Base-by-base conservation (phyloP, 1,140 invertebrate genomes). In the Rhopalosiphum padi region DNA sequence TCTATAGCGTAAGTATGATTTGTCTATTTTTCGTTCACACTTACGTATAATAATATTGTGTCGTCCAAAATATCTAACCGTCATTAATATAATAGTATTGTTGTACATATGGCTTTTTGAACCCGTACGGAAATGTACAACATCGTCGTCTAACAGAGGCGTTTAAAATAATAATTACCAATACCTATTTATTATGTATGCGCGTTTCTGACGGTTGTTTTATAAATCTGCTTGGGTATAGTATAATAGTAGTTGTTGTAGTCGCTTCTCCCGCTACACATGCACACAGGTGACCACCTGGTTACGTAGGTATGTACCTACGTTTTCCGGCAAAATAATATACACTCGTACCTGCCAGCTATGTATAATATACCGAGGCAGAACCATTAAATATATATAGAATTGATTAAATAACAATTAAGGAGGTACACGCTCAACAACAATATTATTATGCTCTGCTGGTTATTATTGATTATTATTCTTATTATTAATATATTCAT, bases 401-500 rank as follows among this genome's bases (percentile, higher is more conserved):
- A 77, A 77, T 77, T 77, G 60, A 77, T 77, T 77, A 77, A 77
- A 77, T 77, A 77, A 77, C 60, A 18, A n/a, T 77, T 77, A 77
- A n/a, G 60, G 30, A 77, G n/a, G 30, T 77, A 77, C 60, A 1
- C 30, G 15, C 15, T 77, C n/a, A n/a, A n/a, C 60, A n/a, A 77
- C 60, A 77, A 77, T 77, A 77, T 77, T 77, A 77, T n/a, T 68
- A n/a, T n/a, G 60, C 60, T 18, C 30, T n/a, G 23, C 4, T 11
- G 30, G 30, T 68, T 68, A 68, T 77, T 77, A 77, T 77, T 68
- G 15, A 30, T n/a, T 60, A n/a, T n/a, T 35, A 77, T 77, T 35
- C 48, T 51, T 18, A 51, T 21, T 46, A 46, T 46, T 9, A 46
- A 46, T 46, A 11, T 46, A 46, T 9, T 46, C 46, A 68, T 68